phyloP scores from a whole-genome alignment of 2,797 vertebrate genomes.

The Eulemur mongoz region DNA sequence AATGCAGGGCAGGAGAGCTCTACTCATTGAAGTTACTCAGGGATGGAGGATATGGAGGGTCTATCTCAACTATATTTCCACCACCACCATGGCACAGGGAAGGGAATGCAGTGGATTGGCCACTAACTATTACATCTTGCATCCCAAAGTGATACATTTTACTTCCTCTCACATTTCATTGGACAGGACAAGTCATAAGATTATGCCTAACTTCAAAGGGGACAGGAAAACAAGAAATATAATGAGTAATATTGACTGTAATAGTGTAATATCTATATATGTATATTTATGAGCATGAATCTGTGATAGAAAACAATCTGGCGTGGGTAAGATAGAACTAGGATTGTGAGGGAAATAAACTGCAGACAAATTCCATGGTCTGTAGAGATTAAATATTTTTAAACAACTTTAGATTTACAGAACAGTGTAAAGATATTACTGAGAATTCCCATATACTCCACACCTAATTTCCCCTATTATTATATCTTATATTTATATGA shows the following conservation, averaged over 20 bases:
- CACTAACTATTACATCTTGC: not conserved
- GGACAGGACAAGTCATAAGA: not conserved
- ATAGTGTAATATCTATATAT: not conserved
- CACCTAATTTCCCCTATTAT: not conserved
- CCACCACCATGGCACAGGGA: not conserved
- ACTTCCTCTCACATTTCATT: not conserved
- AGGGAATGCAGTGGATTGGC: not conserved
- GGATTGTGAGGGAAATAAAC: constrained; percentile 56
- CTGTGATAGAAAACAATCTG: not conserved
- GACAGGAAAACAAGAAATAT: not conserved
- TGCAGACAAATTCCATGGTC: constrained; percentile 43
- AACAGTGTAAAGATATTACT: not conserved
- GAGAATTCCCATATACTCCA: not conserved
- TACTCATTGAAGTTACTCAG: not conserved
- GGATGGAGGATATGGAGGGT: rapidly evolving
- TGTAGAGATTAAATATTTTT: not conserved
- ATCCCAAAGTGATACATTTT: not conserved
- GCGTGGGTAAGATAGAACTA: not conserved
- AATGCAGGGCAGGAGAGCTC: not conserved
- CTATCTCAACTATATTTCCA: not conserved
- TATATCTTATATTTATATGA: not conserved
- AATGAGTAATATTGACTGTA: not conserved
- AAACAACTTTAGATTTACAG: not conserved
- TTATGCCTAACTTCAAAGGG: not conserved
- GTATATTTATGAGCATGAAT: not conserved